Conservation (phyloP, 1,140 invertebrate species). For the Brachionus sp. region DNA sequence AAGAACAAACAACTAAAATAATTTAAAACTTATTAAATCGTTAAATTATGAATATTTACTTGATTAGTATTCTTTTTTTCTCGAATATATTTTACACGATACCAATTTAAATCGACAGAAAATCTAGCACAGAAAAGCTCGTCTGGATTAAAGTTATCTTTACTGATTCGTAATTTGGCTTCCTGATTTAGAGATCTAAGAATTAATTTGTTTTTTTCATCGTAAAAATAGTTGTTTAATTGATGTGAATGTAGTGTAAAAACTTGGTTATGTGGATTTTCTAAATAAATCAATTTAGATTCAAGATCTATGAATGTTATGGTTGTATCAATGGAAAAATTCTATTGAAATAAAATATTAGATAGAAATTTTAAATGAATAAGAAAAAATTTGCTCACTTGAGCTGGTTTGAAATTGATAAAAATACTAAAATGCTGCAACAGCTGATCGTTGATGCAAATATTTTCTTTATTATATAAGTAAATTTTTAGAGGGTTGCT, state of each 20-base stretch:
- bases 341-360: not conserved
- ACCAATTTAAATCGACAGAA: constrained; percentile 6
- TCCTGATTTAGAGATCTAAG: not conserved
- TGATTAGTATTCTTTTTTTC: not conserved
- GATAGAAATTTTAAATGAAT: not conserved
- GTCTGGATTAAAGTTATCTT: not conserved
- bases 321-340: not conserved
- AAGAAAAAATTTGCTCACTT: not conserved
- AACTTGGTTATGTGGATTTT: not conserved
- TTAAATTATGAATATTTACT: not conserved
- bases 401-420: not conserved
- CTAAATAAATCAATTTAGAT: not conserved
- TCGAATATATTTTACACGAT: not conserved
- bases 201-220: not conserved
- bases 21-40: not conserved
- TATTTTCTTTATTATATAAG: not conserved
- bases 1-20: not conserved
- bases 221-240: not conserved
- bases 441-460: not conserved
- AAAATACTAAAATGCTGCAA: not conserved
- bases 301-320: not conserved
- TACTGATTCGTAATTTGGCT: not conserved
- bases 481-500: not conserved
- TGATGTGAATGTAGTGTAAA: not conserved
- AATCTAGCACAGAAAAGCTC: not conserved